Conservation (phyloP, 2,113 vertebrate species). For the Chaetops frenatus region DNA sequence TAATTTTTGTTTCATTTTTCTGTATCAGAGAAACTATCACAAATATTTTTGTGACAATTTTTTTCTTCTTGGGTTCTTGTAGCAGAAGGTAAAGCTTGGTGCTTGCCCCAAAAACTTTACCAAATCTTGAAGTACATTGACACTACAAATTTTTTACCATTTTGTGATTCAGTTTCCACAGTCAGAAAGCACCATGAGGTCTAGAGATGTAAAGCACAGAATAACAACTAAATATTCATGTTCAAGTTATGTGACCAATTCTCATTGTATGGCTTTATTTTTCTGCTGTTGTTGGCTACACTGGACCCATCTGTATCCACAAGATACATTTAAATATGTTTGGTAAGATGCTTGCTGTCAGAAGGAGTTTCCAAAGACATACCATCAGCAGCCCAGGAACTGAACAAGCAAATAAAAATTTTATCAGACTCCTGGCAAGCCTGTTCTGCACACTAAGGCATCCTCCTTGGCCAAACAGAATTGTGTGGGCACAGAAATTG, state of each 20-base stretch:
- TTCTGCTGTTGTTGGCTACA: not conserved
- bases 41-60: not conserved
- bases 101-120: not conserved
- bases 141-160: not conserved
- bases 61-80: not conserved
- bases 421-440: not conserved
- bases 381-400: not conserved
- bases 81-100: not conserved
- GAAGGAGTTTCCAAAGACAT: not conserved
- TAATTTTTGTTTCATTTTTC: not conserved
- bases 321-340: not conserved
- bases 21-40: not conserved
- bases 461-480: not conserved
- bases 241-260: not conserved
- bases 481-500: not conserved
- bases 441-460: not conserved
- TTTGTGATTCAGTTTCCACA: not conserved
- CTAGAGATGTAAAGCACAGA: not conserved
- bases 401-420: not conserved
- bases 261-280: slow-evolving; percentile 2
- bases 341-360: not conserved
- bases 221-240: not conserved
- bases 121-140: not conserved
- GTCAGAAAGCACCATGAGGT: not conserved
- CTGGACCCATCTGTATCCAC: not conserved